Percentiles rank a stretch among this genome's conserved stretches.
These are phyloP conservation scores for Hassar affinis DNA, from an alignment of 2,113 vertebrate genomes.

Conservation along the genomic window DNA sequence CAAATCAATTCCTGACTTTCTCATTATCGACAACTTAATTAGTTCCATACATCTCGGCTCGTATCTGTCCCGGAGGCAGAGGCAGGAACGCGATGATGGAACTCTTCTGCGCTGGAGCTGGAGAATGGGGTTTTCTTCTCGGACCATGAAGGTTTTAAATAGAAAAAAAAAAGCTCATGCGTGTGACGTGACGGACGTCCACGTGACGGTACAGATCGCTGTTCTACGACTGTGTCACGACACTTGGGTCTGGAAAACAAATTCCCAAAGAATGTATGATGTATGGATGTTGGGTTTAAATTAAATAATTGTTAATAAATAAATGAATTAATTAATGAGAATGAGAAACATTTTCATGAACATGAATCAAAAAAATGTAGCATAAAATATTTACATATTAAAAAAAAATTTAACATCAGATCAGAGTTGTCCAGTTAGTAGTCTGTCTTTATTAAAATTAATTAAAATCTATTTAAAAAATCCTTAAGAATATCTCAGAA, in stretches of 20 bases:
- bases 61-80: not conserved
- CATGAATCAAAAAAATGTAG: not conserved
- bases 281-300: too few species aligned
- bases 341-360: not conserved
- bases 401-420: not conserved
- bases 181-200: too few species aligned
- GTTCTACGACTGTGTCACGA: too few species aligned
- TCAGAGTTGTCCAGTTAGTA: not conserved
- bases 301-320: too few species aligned
- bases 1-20: conserved; percentile 23
- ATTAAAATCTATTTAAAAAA: not conserved
- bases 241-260: not conserved
- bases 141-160: not conserved
- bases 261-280: too few species aligned
- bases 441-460: not conserved
- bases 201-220: too few species aligned
- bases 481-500: not conserved
- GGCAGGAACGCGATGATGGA: not conserved
- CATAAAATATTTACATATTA: too few species aligned
- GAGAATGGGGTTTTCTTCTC: conserved; percentile 20
- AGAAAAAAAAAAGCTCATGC: not conserved
- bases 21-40: conserved; percentile 54
- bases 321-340: not conserved
- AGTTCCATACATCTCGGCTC: conserved; percentile 35
- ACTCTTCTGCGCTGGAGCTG: conserved; percentile 16